phyloP scores from a whole-genome alignment of 1,140 invertebrate genomes.

The Mya arenaria region DNA sequence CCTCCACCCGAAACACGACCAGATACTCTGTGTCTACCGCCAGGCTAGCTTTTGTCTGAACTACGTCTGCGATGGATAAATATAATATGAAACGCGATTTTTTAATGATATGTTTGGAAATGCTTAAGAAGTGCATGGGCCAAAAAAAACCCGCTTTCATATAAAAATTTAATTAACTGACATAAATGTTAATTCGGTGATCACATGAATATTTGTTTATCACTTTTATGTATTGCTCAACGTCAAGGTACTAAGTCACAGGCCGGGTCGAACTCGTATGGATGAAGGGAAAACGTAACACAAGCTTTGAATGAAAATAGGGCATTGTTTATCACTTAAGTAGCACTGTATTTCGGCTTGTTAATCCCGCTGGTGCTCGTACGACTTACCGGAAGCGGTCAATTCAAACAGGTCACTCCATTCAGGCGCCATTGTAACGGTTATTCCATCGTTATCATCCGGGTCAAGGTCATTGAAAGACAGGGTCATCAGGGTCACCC shows the following conservation, averaged over 20 bases:
- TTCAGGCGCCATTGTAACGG: conserved; percentile 11
- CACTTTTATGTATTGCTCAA: not conserved
- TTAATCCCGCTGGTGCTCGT: too few species aligned
- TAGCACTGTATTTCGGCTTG: too few species aligned
- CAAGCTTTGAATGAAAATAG: too few species aligned
- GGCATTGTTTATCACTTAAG: too few species aligned
- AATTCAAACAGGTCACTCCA: conserved; percentile 35
- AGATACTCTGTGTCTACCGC: not conserved
- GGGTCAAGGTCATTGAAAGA: conserved; percentile 33
- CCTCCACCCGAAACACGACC: conserved; percentile 26
- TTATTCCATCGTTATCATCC: conserved; percentile 13
- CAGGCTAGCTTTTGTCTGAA: conserved; percentile 5
- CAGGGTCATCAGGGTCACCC: conserved; percentile 21
- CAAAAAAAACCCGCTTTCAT: not conserved
- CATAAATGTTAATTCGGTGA: not conserved
- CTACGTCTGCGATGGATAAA: not conserved
- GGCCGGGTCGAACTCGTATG: too few species aligned
- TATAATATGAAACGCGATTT: not conserved
- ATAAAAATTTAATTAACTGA: not conserved
- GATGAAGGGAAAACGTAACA: too few species aligned
- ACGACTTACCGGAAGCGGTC: too few species aligned
- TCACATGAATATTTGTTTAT: not conserved
- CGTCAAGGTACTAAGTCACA: too few species aligned
- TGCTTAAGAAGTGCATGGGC: not conserved
- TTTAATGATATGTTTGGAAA: not conserved